Evolutionary conservation across 1,140 invertebrate species (phyloP).

Genomic region (Nomia melanderi): DNA sequence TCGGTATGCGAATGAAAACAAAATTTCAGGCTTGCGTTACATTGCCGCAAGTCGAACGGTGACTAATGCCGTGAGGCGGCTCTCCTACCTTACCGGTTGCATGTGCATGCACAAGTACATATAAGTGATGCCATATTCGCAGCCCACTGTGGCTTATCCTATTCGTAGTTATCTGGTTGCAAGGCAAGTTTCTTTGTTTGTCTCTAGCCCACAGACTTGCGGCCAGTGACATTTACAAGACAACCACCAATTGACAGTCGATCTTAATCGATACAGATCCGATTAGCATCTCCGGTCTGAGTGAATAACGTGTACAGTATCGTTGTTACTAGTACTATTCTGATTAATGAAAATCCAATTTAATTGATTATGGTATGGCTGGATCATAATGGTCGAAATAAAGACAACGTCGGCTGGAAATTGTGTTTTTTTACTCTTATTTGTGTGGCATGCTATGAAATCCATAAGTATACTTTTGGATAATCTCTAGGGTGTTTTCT

Average conservation of each 20-base stretch:
- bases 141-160: conserved; percentile 54
- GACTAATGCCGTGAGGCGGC: conserved; percentile 61
- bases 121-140: conserved; percentile 53
- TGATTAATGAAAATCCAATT: background rate
- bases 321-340: background rate
- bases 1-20: conserved; percentile 21
- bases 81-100: conserved; percentile 50
- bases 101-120: conserved; percentile 46
- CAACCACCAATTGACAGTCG: conserved; percentile 2
- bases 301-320: background rate
- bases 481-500: too few relatives aligned
- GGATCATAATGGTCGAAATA: too few relatives aligned
- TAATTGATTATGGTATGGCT: background rate
- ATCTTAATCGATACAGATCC: conserved; percentile 9
- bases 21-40: conserved; percentile 47
- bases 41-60: conserved; percentile 58
- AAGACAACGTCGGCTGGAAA: too few relatives aligned
- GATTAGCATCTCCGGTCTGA: conserved; percentile 1
- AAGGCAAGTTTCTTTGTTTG: conserved; percentile 54
- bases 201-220: conserved; percentile 26
- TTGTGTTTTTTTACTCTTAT: too few relatives aligned
- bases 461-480: too few relatives aligned
- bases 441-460: too few relatives aligned
- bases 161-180: conserved; percentile 21
- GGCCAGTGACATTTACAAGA: conserved; percentile 42